Base-by-base conservation (phyloP, 2,797 vertebrate genomes). In the Anabas testudineus region DNA sequence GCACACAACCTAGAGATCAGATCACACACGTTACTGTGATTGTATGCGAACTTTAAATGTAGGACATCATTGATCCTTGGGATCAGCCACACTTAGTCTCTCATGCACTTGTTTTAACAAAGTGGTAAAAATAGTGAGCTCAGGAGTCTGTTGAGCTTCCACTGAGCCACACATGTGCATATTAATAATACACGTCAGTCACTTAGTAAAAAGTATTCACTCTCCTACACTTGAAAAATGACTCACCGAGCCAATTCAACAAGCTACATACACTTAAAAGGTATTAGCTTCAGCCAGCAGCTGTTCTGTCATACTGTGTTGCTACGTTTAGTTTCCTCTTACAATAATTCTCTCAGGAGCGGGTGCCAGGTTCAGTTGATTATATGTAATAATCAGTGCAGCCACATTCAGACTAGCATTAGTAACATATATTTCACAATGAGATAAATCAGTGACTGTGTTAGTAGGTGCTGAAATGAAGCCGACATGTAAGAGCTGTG, bases 401-500 rank as follows among this genome's bases (percentile, higher is more conserved):
- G 15, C 68, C 7, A 28, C 6, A 46, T 22, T 62, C 55, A 66
- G 64, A 62, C 21, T 37, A 32, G 7, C 8, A 41, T 32, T 47
- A 28, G 14, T 66, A n/a, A 57, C 8, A n/a, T 7, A 45, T 24
- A 51, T 49, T 18, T 56, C 24, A 51, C 52, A 55, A 57, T 0
- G 2, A 57, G 47, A 55, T 66, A 65, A 72, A 22, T 43, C n/a
- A 37, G 71, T 54, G 32, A 67, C 10, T 51, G 56, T 67, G 36
- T 49, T 75, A 51, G 19, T 43, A 2, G 12, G 18, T 65, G 51
- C 30, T 67, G 28, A 63, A 58, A 54, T 16, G 39, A 21, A 60
- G 60, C 26, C n/a, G n/a, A n/a, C n/a, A n/a, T n/a, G n/a, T 46
- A 36, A 46, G 37, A 49, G 12, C 26, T 26, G 30, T 34, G 36